phyloP scores from a whole-genome alignment of 1,140 invertebrate genomes.

The Propsilocerus akamusi region DNA sequence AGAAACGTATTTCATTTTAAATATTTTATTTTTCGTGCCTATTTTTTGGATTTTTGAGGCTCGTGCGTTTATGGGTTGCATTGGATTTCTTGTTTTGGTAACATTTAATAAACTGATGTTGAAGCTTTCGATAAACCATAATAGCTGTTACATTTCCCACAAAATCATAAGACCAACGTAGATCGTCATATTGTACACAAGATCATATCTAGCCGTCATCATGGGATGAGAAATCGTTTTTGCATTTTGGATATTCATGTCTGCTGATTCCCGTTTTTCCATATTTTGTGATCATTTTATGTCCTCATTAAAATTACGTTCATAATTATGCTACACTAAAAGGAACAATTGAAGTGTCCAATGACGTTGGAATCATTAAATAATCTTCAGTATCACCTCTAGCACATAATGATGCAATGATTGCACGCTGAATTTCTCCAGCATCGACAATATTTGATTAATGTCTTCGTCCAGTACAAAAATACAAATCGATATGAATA shows the following conservation, averaged over 20 bases:
- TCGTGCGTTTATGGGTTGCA: neutral
- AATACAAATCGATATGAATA: neutral
- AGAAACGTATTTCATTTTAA: neutral
- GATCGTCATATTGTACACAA: neutral
- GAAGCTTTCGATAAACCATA: neutral
- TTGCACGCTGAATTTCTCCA: constrained; percentile 9
- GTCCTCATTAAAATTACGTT: neutral
- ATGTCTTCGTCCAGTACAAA: neutral
- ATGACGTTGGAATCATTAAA: constrained; percentile 13
- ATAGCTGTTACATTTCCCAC: neutral
- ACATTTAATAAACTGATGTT: neutral
- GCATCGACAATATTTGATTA: neutral
- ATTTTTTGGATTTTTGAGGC: neutral
- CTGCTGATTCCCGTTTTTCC: neutral
- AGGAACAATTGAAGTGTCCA: constrained; percentile 13
- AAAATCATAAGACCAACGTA: neutral
- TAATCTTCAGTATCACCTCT: constrained; percentile 4
- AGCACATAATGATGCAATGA: constrained; percentile 13
- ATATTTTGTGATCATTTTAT: neutral
- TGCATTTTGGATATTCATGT: neutral
- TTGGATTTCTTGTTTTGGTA: neutral
- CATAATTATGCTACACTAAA: constrained; percentile 9
- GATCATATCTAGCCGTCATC: neutral
- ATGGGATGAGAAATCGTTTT: neutral
- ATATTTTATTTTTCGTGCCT: neutral